Conservation (phyloP, 1,140 invertebrate species). For the Bombus sibiricus region DNA sequence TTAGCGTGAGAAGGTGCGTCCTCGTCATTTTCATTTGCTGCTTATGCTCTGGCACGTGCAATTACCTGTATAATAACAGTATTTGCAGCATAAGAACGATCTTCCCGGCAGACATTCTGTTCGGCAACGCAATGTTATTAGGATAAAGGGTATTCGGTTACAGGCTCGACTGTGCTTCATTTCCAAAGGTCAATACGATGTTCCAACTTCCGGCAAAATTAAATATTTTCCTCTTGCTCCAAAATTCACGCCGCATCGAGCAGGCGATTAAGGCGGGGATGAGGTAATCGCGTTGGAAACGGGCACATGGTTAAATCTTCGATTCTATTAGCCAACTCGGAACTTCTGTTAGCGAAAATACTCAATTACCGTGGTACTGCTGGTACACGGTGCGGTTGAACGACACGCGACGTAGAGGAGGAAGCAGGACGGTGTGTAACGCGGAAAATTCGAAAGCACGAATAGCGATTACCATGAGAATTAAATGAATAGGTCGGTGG, state of each 20-base stretch:
- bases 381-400: neutral
- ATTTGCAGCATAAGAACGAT: no score
- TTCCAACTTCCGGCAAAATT: neutral
- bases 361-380: conserved; percentile 15
- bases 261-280: neutral
- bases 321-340: conserved; percentile 36
- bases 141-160: no score
- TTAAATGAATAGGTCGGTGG: conserved; percentile 50
- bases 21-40: no score
- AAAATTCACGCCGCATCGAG: neutral
- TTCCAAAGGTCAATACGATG: neutral
- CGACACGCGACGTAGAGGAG: neutral
- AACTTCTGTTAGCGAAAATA: conserved; percentile 35
- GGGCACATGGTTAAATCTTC: conserved; percentile 23
- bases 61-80: no score
- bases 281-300: neutral
- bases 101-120: no score
- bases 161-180: neutral
- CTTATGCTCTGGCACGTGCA: no score
- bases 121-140: no score
- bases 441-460: conserved; percentile 56
- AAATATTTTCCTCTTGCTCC: neutral
- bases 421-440: neutral
- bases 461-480: conserved; percentile 61
- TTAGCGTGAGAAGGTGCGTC: no score